These are phyloP conservation scores for Apodemus agrarius DNA, from an alignment of 2,797 vertebrate genomes.

Conservation along the genomic window DNA sequence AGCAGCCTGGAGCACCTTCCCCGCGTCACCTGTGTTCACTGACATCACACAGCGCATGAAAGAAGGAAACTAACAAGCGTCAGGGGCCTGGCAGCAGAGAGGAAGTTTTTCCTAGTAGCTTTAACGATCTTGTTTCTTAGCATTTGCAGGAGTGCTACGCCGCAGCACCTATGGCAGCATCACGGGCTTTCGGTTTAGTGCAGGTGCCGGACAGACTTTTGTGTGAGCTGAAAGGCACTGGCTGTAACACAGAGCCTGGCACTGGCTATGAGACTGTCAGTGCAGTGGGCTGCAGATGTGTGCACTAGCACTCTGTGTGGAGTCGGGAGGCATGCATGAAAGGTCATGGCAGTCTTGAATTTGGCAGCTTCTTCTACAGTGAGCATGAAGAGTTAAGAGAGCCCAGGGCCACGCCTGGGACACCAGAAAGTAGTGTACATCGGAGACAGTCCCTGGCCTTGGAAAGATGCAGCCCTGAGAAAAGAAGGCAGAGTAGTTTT, in stretches of 20 bases:
- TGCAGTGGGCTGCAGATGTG: conserved; percentile 73
- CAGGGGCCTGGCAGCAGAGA: not conserved
- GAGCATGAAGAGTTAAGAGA: conserved; percentile 58
- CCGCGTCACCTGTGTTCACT: conserved; percentile 9
- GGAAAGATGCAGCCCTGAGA: conserved; percentile 10
- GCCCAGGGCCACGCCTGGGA: conserved; percentile 45
- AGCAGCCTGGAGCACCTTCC: conserved; percentile 37
- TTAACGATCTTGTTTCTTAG: conserved; percentile 57
- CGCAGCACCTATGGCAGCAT: conserved; percentile 63
- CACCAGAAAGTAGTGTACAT: not conserved
- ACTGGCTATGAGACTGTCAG: conserved; percentile 45
- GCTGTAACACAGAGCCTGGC: conserved; percentile 32
- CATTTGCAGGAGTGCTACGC: conserved; percentile 63
- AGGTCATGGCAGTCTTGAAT: conserved; percentile 71
- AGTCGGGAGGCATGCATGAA: conserved; percentile 73
- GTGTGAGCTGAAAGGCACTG: conserved; percentile 69
- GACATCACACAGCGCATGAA: conserved; percentile 15
- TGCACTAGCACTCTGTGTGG: conserved; percentile 64
- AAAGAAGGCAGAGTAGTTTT: conserved; percentile 40
- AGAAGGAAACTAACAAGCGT: conserved; percentile 52
- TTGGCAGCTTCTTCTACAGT: conserved; percentile 70
- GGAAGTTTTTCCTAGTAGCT: not conserved
- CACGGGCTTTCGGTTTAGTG: conserved; percentile 67
- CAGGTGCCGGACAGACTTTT: conserved; percentile 69
- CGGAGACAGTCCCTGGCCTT: conserved; percentile 35